A percentile compares a stretch with the other conserved stretches of the same genome.
phyloP scores from a whole-genome alignment of 2,113 vertebrate genomes.

The Nanorana parkeri region DNA sequence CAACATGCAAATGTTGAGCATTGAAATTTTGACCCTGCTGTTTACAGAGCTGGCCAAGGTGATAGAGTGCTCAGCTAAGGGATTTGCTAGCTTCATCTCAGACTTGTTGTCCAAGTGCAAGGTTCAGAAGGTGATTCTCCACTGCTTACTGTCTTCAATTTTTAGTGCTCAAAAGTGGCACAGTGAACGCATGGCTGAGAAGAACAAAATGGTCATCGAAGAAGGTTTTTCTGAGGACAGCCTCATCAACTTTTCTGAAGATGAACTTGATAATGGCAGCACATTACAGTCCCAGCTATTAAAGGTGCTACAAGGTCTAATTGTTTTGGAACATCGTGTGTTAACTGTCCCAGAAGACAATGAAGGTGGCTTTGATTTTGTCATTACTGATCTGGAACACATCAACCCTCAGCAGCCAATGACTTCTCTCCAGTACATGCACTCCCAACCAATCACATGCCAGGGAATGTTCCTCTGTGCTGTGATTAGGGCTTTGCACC shows the following conservation, averaged over 20 bases:
- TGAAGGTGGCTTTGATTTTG: constrained; percentile 85
- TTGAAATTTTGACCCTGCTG: constrained; percentile 93
- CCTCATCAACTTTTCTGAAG: constrained; percentile 95
- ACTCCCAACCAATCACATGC: constrained; percentile 94
- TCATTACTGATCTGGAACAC: constrained; percentile 88
- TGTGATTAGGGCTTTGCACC: constrained; percentile 93
- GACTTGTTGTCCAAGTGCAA: constrained; percentile 98
- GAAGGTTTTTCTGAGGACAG: constrained; percentile 97
- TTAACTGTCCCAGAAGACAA: constrained; percentile 89
- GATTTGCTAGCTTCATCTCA: constrained; percentile 96
- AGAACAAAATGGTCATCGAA: constrained; percentile 84
- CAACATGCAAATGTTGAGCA: constrained; percentile 97
- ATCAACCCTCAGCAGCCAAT: constrained; percentile 93
- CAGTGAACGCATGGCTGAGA: constrained; percentile 81
- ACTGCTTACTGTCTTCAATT: constrained; percentile 94
- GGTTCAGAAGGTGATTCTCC: constrained; percentile 96
- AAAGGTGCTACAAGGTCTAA: constrained; percentile 89
- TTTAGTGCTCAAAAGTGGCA: constrained; percentile 97
- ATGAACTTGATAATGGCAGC: constrained; percentile 92
- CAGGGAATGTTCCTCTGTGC: constrained; percentile 98
- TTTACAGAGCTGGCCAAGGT: constrained; percentile 93
- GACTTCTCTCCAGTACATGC: constrained; percentile 94
- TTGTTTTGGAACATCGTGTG: constrained; percentile 92
- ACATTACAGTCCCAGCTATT: constrained; percentile 94
- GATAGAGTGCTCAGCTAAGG: constrained; percentile 92